These are phyloP conservation scores for Thripadectes ignobilis DNA, from an alignment of 2,797 vertebrate species.

Conservation along the genomic window DNA sequence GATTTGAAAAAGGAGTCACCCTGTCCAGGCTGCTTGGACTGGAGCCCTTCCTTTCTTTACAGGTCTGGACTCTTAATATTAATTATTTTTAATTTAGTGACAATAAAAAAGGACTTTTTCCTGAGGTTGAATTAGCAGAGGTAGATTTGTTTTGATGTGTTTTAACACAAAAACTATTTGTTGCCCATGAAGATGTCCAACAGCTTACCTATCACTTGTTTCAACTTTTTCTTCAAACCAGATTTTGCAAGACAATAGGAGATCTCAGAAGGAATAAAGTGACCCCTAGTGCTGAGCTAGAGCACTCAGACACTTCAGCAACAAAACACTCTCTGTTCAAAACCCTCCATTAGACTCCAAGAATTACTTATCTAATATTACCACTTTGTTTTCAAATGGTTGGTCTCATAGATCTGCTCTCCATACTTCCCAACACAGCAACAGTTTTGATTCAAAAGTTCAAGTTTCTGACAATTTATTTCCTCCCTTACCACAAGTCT, in stretches of 20 bases:
- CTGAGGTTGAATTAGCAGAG: background rate
- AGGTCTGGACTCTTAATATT: background rate
- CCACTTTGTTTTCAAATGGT: background rate
- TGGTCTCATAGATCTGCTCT: background rate
- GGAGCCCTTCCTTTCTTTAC: background rate
- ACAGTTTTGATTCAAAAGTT: background rate
- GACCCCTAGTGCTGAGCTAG: background rate
- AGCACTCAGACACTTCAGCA: background rate
- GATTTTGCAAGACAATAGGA: background rate
- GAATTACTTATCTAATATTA: background rate
- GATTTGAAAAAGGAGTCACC: background rate
- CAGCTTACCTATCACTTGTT: background rate
- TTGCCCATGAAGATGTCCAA: background rate
- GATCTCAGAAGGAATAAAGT: background rate
- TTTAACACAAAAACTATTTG: background rate
- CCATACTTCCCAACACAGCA: rapidly evolving
- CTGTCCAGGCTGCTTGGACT: background rate
- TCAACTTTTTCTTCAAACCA: background rate
- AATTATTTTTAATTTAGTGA: background rate
- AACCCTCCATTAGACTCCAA: background rate
- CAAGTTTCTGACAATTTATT: background rate
- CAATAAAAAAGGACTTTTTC: background rate
- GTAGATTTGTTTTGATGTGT: background rate
- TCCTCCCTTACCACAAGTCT: background rate
- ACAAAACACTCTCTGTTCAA: background rate